Base-by-base conservation (phyloP, 2,888 invertebrate species). In the Lutraria lutraria region DNA sequence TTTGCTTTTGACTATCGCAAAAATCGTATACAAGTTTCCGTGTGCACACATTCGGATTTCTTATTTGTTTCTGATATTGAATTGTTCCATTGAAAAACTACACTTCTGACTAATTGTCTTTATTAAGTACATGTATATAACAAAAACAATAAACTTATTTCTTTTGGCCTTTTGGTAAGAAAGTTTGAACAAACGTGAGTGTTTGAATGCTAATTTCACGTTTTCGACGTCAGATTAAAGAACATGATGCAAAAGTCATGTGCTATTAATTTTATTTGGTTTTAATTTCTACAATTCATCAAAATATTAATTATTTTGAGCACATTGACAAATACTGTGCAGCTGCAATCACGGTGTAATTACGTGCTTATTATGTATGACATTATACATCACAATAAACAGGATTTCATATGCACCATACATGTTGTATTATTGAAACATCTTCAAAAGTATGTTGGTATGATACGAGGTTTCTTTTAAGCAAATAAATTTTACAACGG, bases 261-360 rank as follows among this genome's bases (percentile, higher is more conserved):
- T n/a, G 63, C 25, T 25, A 68, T 68, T 68, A 68, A 68, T 68
- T 68, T 68, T 25, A 68, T 68, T 68, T 13, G 25, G n/a, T n/a
- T 68, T 68, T 68, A n/a, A 68, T 68, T 68, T 25, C 12, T 68
- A 25, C 6, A 25, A 68, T 12, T 68, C 25, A 25, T 25, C n/a
- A 21, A 68, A 25, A 68, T 68, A 25, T 68, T n/a, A n/a, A 68
- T 68, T 68, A 68, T 68, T 63, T 25, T 68, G 63, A 68, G 63
- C 25, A 68, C n/a, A 68, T 68, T 68, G n/a, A 68, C 63, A 68
- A 68, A 68, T 25, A 68, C 12, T 68, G n/a, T 68, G 63, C 25
- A 34, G 21, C 4, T 79, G 34, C 31, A 34, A 79, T 34, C 13
- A 79, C 29, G 10, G 4, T 6, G 19, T 15, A 79, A 79, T 79